These are phyloP conservation scores for Erpetoichthys calabaricus DNA, from an alignment of 2,797 vertebrate species.

Conservation along the genomic window DNA sequence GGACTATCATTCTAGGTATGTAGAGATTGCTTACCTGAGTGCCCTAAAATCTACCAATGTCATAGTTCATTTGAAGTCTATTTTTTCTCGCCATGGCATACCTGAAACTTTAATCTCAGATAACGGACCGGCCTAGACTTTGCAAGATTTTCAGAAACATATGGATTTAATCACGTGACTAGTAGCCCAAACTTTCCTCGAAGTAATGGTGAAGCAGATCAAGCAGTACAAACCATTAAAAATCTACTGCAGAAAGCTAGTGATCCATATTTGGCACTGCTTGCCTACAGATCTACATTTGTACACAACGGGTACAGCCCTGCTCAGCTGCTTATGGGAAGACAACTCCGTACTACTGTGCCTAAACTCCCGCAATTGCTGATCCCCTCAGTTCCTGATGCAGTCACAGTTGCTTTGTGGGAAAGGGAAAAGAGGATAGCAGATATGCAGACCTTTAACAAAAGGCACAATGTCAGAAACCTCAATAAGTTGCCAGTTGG, in stretches of 20 bases:
- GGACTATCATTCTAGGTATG: not conserved
- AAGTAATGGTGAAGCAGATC: not conserved
- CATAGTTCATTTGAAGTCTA: not conserved
- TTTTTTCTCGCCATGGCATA: not conserved
- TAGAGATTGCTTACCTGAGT: not conserved
- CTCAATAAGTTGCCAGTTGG: not conserved
- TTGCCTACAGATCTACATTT: not conserved
- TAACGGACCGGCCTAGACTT: not conserved
- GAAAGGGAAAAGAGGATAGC: not conserved
- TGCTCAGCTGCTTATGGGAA: no score
- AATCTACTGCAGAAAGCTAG: not conserved
- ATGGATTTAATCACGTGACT: not conserved
- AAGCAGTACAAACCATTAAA: not conserved
- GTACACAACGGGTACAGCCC: no score
- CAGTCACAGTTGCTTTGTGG: not conserved
- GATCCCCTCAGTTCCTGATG: not conserved
- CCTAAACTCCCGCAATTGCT: not conserved
- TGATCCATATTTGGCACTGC: not conserved
- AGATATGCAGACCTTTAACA: no score
- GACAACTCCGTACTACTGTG: no score
- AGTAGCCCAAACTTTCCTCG: not conserved
- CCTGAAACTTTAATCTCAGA: not conserved
- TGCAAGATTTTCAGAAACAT: not conserved
- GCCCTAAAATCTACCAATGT: not conserved
- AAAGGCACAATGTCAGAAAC: not conserved